phyloP scores from a whole-genome alignment of 2,888 invertebrate species.

The Heteromurus nitidus region DNA sequence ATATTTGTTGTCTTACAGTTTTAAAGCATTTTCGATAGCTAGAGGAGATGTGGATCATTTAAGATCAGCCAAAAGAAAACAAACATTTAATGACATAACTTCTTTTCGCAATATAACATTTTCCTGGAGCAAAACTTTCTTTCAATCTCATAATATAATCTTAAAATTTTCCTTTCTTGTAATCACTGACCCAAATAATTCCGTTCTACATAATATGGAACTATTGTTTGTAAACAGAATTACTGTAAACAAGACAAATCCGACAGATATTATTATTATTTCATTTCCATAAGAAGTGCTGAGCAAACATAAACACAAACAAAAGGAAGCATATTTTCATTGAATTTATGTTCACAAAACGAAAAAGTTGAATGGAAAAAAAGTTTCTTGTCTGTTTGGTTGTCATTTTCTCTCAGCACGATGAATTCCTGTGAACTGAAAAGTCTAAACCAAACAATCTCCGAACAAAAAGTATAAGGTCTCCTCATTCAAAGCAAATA shows the following conservation, averaged over 20 bases:
- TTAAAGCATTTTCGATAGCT: too few species aligned
- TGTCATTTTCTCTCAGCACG: neutral
- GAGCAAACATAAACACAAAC: neutral
- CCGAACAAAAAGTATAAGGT: conserved; percentile 1
- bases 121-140: too few species aligned
- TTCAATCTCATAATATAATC: too few species aligned
- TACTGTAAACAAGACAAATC: conserved; percentile 1
- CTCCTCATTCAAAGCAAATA: neutral
- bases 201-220: too few species aligned
- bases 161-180: conserved; percentile 9
- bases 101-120: too few species aligned
- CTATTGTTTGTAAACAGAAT: neutral
- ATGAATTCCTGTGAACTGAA: neutral
- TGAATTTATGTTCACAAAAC: too few species aligned
- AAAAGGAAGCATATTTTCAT: too few species aligned
- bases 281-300: neutral
- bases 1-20: too few species aligned
- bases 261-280: conserved; percentile 1
- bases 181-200: conserved; percentile 6
- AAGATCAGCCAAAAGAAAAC: too few species aligned
- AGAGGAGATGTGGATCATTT: too few species aligned
- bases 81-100: too few species aligned
- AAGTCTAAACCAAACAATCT: conserved; percentile 11
- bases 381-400: neutral
- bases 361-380: neutral